Evolutionary conservation across 2,797 vertebrate species (phyloP), one percentile per base, ranked within the genome.

Genomic region (Lophius americanus): DNA sequence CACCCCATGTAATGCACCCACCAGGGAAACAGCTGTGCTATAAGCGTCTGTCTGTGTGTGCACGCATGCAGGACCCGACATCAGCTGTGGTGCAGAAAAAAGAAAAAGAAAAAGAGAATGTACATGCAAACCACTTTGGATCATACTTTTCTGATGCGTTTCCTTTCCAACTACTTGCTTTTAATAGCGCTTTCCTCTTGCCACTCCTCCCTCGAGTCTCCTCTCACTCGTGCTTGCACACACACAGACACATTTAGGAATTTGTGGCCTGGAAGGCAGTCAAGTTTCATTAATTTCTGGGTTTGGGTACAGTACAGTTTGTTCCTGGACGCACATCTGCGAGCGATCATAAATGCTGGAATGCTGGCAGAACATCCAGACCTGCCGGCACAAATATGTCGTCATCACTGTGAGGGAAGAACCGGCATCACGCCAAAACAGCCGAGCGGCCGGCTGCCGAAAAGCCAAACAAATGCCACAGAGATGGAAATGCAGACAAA

Each of bases 331-430:
- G 94, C 96, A 96, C 97, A 99, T 98, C 97, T 99, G 97, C 95
- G 95, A 97, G 94, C 94, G 93, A 97, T 97, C 96, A 98, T 97
- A 98, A 99, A 97, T 94, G 95, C 95, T 94, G 96, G 96, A 98
- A 98, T 96, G 95, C 96, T 98, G 97, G 97, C 97, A 97, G 97
- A 96, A 99, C 97, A 98, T 98, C 95, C 94, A 98, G 97, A 96
- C 95, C 97, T 96, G 96, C 96, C 95, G 95, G 96, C 95, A 96
- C 94, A 96, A 94, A 95, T 92, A 95, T 98, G 96, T 97, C 93
- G 94, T 95, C 97, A 98, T 96, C 95, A 94, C 92, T 94, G 94
- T 92, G 94, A 95, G 95, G 95, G 95, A 93, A 94, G 94, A 88
- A 85, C 76, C 35, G 92, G 92, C 89, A 60, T 56, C 0, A 3